phyloP scores from a whole-genome alignment of 35 echinoderm and acorn worm genomes.

The Chiridota heheva region DNA sequence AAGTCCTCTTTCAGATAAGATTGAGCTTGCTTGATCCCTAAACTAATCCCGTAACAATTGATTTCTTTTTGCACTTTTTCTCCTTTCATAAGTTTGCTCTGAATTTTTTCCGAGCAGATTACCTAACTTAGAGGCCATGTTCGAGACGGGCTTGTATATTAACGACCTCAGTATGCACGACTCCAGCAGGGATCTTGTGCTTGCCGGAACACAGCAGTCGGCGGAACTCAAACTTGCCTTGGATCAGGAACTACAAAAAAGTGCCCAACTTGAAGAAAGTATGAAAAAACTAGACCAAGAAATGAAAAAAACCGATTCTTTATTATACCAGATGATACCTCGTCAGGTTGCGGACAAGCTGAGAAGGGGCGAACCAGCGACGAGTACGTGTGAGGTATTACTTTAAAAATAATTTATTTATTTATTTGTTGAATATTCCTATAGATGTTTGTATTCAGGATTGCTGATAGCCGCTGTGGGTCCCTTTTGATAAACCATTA shows the following conservation, averaged over 20 bases:
- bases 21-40: no score
- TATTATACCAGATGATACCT: constrained; percentile 97
- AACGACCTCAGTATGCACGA: constrained; percentile 98
- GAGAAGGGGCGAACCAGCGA: constrained; percentile 85
- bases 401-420: no score
- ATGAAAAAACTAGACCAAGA: constrained; percentile 91
- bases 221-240: constrained; percentile 93
- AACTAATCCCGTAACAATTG: no score
- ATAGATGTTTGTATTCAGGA: no score
- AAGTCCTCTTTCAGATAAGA: no score
- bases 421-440: no score
- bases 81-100: no score
- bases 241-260: constrained; percentile 93
- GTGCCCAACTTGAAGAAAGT: constrained; percentile 84
- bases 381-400: constrained; percentile 93
- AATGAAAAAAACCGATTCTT: constrained; percentile 93
- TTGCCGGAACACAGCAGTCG: constrained; percentile 94
- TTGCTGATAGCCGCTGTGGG: no score
- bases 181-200: constrained; percentile 82
- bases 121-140: constrained; percentile 76
- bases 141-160: constrained; percentile 86
- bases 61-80: no score
- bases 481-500: no score
- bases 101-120: no score
- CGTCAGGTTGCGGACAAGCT: constrained; percentile 88